Conservation (phyloP, 2,797 vertebrate genomes). For the Aselliscus stoliczkanus region DNA sequence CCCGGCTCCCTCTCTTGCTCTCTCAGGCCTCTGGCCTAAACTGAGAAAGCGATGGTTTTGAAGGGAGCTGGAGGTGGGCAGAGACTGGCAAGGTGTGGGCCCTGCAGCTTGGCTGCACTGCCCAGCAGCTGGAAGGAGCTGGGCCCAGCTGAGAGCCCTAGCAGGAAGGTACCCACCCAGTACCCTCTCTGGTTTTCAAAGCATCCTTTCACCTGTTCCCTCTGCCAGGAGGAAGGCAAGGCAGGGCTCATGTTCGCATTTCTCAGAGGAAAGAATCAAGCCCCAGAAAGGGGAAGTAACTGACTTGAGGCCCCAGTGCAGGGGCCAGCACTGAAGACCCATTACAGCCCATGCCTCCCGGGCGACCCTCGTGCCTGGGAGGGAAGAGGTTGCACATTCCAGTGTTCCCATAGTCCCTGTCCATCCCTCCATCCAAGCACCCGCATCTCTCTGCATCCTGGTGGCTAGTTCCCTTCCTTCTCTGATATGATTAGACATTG, state of each 20-base stretch:
- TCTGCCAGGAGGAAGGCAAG: not conserved
- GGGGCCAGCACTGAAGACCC: not conserved
- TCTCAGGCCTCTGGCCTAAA: not conserved
- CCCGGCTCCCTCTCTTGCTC: not conserved
- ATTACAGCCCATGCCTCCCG: rapidly evolving
- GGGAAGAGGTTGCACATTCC: not conserved
- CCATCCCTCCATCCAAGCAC: not conserved
- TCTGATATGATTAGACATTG: not conserved
- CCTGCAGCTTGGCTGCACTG: not conserved
- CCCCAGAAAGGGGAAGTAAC: not conserved
- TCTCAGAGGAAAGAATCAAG: not conserved
- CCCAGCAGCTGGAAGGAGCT: not conserved
- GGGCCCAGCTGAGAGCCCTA: not conserved
- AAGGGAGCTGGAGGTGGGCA: not conserved
- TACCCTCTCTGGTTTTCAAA: not conserved
- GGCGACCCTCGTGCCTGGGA: not conserved
- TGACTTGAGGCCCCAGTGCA: rapidly evolving
- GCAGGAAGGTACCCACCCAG: not conserved
- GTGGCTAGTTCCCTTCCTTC: not conserved
- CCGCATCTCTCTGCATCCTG: not conserved
- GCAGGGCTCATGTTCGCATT: not conserved
- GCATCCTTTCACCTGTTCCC: not conserved
- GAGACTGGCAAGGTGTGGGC: not conserved
- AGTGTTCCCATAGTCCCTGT: not conserved
- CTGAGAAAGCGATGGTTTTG: not conserved